Evolutionary conservation across 2,113 vertebrate genomes (phyloP).

Genomic region (Cinclus mexicanus): DNA sequence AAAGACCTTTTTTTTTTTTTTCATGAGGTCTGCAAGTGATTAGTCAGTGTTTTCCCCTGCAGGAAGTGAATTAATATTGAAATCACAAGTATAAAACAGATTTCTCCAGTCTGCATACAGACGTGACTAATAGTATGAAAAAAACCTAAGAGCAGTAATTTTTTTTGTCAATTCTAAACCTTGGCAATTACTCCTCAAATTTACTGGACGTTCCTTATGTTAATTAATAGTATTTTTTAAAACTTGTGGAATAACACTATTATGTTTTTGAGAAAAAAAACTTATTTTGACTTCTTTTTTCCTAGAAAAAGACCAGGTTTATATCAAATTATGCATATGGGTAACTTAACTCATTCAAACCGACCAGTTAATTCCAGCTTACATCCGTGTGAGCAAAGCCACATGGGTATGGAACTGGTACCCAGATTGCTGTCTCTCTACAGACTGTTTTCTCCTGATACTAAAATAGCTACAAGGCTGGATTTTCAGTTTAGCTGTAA

Average conservation of each 20-base stretch:
- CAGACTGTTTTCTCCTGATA: background rate
- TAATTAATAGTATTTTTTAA: conserved; percentile 51
- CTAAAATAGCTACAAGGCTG: background rate
- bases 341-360: background rate
- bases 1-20: background rate
- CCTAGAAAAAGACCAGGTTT: background rate
- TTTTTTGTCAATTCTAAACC: conserved; percentile 63
- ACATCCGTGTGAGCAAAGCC: background rate
- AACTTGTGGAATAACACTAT: background rate
- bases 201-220: conserved; percentile 28
- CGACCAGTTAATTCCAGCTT: background rate
- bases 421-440: background rate
- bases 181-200: conserved; percentile 56
- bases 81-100: conserved; percentile 27
- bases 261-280: background rate
- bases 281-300: conserved; percentile 22
- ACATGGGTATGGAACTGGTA: background rate
- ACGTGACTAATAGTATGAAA: conserved; percentile 43
- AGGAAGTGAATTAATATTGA: conserved; percentile 43
- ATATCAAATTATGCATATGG: background rate
- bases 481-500: background rate
- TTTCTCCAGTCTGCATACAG: conserved; percentile 25
- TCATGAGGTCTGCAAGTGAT: background rate
- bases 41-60: conserved; percentile 4
- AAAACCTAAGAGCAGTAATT: conserved; percentile 58